Evolutionary conservation across 2,113 vertebrate species (phyloP), one percentile per base, ranked within the genome.

Genomic region (Junco hyemalis): DNA sequence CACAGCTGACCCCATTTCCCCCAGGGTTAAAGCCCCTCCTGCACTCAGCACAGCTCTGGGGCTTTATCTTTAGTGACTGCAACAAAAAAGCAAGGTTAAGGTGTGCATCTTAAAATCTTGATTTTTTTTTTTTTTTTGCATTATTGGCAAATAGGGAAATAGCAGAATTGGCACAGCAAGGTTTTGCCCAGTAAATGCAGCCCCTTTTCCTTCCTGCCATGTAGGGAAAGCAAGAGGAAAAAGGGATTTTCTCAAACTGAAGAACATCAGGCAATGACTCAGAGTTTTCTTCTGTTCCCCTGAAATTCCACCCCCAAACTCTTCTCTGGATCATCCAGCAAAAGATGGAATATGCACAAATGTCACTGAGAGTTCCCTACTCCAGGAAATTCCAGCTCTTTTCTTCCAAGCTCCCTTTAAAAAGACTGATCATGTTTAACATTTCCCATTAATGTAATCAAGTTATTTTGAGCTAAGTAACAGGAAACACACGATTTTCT

Each of bases 131-230:
- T 1, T 45, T 9, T 57, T 57, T 57, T 35, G 4, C 72, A 78
- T 3, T 20, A 16, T 0, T 17, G n/a, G 36, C 40, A 44, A 1
- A n/a, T 2, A 12, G 1, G 12, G 16, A 18, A 48, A 48, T 1
- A 20, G 60, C 21, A 29, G 21, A 21, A 84, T 31, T 0, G 51
- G 7, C 65, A 25, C 26, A 53, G 60, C 11, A 3, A 23, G n/a
- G 35, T 18, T 61, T 5, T 8, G 35, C 5, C 11, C 36, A 44
- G 53, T 9, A 60, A 86, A 77, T 26, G 11, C 61, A 68, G 66
- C 10, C 13, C 47, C 38, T 25, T 66, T 36, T 42, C 13, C 50
- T 10, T 42, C 53, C 72, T 59, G 53, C 12, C n/a, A 57, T 0
- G 1, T 1, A 22, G 3, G 13, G 65, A 56, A 60, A 70, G 29